Conservation (phyloP, 2,888 invertebrate genomes). For the Linyphia triangularis region DNA sequence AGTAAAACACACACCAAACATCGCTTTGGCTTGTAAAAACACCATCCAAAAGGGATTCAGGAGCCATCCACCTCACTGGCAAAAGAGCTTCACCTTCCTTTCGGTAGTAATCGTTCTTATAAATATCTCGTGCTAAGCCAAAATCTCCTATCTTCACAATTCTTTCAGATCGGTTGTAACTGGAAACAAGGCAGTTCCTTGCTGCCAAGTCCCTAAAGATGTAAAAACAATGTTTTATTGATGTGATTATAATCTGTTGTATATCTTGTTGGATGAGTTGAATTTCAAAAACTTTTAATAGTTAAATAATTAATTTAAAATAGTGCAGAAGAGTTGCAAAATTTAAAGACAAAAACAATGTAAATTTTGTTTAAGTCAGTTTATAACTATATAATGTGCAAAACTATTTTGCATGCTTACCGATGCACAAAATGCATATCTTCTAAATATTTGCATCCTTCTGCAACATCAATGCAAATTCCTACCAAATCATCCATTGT, state of each 20-base stretch:
- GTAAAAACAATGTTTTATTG: constrained; percentile 73
- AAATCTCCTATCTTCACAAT: constrained; percentile 99
- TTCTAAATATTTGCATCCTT: constrained; percentile 96
- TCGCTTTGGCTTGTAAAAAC: constrained; percentile 98
- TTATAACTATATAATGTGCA: too few species aligned
- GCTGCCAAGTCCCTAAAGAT: constrained; percentile 91
- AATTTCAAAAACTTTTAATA: neutral
- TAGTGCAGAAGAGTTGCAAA: neutral
- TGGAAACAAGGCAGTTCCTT: constrained; percentile 92
- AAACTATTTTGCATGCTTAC: constrained; percentile 69
- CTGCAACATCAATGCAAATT: constrained; percentile 97
- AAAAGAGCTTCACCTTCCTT: constrained; percentile 93
- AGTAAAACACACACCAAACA: constrained; percentile 85
- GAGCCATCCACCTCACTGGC: constrained; percentile 99
- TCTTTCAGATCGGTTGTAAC: constrained; percentile 81
- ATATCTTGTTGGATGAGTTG: neutral
- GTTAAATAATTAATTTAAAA: neutral
- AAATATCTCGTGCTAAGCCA: constrained; percentile 96
- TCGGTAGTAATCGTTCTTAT: constrained; percentile 97
- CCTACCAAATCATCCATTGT: constrained; percentile 90
- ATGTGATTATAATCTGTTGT: neutral
- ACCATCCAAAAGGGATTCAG: constrained; percentile 96
- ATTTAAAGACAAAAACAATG: neutral
- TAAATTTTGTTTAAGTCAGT: too few species aligned
- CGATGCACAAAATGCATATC: constrained; percentile 98